Evolutionary conservation across 2,113 vertebrate species (phyloP).

Genomic region (Microtus richardsoni): DNA sequence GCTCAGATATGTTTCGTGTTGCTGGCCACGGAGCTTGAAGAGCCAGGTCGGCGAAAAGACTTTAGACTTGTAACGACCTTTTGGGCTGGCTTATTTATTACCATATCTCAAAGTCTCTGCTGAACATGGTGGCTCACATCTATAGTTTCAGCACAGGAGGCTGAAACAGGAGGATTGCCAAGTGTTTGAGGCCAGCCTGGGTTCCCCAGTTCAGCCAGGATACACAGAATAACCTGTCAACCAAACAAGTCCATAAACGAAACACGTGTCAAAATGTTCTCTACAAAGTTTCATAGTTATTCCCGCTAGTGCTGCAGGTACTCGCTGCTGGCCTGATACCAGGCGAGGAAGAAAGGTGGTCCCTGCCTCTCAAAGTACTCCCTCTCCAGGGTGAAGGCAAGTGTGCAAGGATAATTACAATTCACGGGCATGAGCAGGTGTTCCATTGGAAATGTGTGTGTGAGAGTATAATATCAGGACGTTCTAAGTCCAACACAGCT

Average conservation of each 20-base stretch:
- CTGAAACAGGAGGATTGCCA: background rate
- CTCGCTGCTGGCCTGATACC: background rate
- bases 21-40: background rate
- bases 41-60: background rate
- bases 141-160: background rate
- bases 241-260: background rate
- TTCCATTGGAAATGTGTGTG: background rate
- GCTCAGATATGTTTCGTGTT: background rate
- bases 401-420: background rate
- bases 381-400: background rate
- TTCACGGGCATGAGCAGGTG: background rate
- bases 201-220: background rate
- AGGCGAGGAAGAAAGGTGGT: conserved; percentile 23
- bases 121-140: background rate
- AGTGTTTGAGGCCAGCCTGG: background rate
- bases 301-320: background rate
- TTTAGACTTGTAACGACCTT: background rate
- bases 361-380: background rate
- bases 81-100: background rate
- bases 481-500: background rate
- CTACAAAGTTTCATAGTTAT: background rate
- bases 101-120: background rate
- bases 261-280: background rate
- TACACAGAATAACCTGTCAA: background rate
- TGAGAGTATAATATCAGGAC: background rate